phyloP scores from a whole-genome alignment of 2,888 invertebrate species.

The Clostera curtula region DNA sequence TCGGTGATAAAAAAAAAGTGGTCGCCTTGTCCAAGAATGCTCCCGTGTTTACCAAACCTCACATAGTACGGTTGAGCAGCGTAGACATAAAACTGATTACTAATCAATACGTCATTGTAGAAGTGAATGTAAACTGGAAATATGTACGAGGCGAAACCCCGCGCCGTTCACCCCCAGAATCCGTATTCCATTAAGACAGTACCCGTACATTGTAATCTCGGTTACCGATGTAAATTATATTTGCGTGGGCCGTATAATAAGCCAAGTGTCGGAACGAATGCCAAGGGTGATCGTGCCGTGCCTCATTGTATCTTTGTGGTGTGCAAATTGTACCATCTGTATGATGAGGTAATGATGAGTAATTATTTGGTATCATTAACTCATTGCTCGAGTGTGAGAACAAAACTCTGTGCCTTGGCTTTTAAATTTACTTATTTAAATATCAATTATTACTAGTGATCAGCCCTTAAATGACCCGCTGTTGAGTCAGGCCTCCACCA shows the following conservation, averaged over 20 bases:
- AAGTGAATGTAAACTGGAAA: no score
- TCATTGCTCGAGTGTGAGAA: slow-evolving; percentile 22
- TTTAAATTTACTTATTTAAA: neutral
- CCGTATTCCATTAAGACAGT: slow-evolving; percentile 30
- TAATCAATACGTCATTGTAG: no score
- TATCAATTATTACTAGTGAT: no score
- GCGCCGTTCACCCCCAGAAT: slow-evolving; percentile 19
- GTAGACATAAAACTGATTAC: no score
- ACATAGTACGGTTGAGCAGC: no score
- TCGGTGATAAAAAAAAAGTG: no score
- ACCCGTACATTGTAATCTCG: slow-evolving; percentile 23
- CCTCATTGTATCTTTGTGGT: slow-evolving; percentile 20
- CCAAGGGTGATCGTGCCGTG: slow-evolving; percentile 32
- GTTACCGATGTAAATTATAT: slow-evolving; percentile 35
- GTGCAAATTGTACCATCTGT: neutral
- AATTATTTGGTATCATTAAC: slow-evolving; percentile 5
- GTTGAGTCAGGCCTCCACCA: no score
- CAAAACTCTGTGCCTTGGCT: neutral
- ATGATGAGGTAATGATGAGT: slow-evolving; percentile 13
- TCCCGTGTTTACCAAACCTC: no score
- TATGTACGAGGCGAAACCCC: no score
- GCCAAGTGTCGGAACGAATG: slow-evolving; percentile 24
- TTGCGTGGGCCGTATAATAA: slow-evolving; percentile 22
- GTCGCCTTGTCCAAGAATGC: no score
- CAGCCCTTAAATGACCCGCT: no score